Conservation (phyloP, 2,888 invertebrate genomes). For the Zeuzera pyrina region DNA sequence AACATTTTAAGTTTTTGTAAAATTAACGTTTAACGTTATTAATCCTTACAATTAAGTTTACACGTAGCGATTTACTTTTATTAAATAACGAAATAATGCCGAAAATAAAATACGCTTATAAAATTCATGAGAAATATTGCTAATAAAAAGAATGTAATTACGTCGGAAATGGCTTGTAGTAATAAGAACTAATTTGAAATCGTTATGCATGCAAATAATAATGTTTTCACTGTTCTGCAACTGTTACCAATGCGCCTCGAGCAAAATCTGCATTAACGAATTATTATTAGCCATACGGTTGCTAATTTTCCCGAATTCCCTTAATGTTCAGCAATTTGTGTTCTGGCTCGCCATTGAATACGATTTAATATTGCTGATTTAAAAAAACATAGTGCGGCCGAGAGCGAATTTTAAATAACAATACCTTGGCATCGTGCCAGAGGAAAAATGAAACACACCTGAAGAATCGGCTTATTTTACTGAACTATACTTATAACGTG, state of each 20-base stretch:
- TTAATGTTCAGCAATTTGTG: constrained; percentile 48
- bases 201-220: constrained; percentile 16
- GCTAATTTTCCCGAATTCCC: constrained; percentile 52
- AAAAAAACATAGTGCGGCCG: constrained; percentile 26
- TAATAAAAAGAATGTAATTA: no score
- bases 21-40: no score
- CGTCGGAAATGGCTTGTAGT: no score
- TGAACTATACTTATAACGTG: no score
- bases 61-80: no score
- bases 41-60: no score
- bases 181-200: constrained; percentile 9
- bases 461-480: no score
- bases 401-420: constrained; percentile 34
- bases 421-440: constrained; percentile 39
- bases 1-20: no score
- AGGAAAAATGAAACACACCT: constrained; percentile 36
- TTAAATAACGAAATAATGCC: no score
- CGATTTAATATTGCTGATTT: constrained; percentile 18
- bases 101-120: no score
- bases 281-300: constrained; percentile 39
- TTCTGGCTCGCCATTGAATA: constrained; percentile 21
- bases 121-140: no score
- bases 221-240: constrained; percentile 17
- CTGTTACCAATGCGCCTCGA: constrained; percentile 24
- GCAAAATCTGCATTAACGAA: constrained; percentile 29